Percentiles rank a stretch among this genome's conserved stretches.
Evolutionary conservation across 2,113 vertebrate genomes (phyloP).

Genomic region (Pelodiscus sinensis): DNA sequence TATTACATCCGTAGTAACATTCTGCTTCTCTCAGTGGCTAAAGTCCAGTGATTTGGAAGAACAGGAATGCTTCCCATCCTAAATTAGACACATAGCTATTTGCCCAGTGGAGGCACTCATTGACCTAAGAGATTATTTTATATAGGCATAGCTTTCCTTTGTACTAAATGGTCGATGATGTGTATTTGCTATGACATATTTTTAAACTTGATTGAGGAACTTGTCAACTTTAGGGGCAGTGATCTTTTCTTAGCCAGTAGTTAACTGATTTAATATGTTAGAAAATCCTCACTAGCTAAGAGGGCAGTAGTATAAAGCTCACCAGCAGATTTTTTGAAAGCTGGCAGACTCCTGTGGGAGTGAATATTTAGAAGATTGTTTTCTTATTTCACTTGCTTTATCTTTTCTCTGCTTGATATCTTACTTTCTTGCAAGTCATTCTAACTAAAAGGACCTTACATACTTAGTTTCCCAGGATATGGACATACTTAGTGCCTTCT

Average conservation of each 20-base stretch:
- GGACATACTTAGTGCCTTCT: background rate
- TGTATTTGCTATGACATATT: background rate
- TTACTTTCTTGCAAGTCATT: no score
- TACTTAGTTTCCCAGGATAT: background rate
- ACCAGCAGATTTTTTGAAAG: background rate
- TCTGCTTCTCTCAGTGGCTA: conserved; percentile 33
- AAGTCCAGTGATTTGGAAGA: conserved; percentile 1
- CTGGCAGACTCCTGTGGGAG: background rate
- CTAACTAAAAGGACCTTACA: background rate
- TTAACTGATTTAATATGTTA: background rate
- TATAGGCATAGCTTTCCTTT: background rate
- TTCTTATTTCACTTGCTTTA: background rate
- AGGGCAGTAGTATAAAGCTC: background rate
- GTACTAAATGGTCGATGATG: background rate
- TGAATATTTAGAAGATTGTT: background rate
- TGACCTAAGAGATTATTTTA: background rate
- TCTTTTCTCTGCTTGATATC: background rate
- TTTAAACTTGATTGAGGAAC: background rate
- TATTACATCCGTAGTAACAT: background rate
- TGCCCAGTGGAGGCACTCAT: conserved; percentile 1
- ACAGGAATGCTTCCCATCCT: conserved; percentile 20
- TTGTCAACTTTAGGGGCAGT: background rate
- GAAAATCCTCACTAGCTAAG: background rate
- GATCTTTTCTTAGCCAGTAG: accelerated
- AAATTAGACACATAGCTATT: background rate